A percentile compares a stretch with the other conserved stretches of the same genome.
Evolutionary conservation across 2,888 invertebrate species (phyloP).

Genomic region (Lacanobia oleracea): DNA sequence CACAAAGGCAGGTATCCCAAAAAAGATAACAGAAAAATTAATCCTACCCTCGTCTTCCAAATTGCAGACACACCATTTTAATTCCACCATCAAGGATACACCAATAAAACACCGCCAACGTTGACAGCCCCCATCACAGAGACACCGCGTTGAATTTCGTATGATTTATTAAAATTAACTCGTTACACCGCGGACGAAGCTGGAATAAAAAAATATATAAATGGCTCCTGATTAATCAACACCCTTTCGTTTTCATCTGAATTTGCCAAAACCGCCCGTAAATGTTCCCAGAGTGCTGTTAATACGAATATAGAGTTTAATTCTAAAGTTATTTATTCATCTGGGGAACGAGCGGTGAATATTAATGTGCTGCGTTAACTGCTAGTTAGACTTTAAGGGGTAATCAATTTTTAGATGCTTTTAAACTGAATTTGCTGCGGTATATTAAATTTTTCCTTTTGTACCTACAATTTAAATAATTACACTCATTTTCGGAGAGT

Average conservation of each 20-base stretch:
- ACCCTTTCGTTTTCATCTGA: constrained; percentile 55
- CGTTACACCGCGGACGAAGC: constrained; percentile 44
- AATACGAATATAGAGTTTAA: constrained; percentile 54
- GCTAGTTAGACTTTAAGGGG: constrained; percentile 31
- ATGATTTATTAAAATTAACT: constrained; percentile 68
- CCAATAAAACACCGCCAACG: constrained; percentile 49
- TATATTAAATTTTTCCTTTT: constrained; percentile 3
- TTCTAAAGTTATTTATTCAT: constrained; percentile 62
- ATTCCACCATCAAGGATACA: constrained; percentile 53
- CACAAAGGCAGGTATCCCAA: background rate
- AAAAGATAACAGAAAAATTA: constrained; percentile 41
- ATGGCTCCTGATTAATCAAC: constrained; percentile 65
- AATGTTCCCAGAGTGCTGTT: constrained; percentile 50
- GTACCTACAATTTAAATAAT: constrained; percentile 10
- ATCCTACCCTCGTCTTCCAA: constrained; percentile 41
- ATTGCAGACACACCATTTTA: constrained; percentile 50
- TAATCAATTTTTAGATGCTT: constrained; percentile 48
- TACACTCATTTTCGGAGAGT: background rate
- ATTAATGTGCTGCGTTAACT: constrained; percentile 52
- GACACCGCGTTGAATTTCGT: constrained; percentile 53
- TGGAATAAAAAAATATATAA: constrained; percentile 61
- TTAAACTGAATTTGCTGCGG: constrained; percentile 15
- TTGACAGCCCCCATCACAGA: constrained; percentile 47
- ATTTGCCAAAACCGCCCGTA: constrained; percentile 46
- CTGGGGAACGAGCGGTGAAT: constrained; percentile 42